Conservation (phyloP, 2,113 vertebrate genomes). For the Falco punctatus region DNA sequence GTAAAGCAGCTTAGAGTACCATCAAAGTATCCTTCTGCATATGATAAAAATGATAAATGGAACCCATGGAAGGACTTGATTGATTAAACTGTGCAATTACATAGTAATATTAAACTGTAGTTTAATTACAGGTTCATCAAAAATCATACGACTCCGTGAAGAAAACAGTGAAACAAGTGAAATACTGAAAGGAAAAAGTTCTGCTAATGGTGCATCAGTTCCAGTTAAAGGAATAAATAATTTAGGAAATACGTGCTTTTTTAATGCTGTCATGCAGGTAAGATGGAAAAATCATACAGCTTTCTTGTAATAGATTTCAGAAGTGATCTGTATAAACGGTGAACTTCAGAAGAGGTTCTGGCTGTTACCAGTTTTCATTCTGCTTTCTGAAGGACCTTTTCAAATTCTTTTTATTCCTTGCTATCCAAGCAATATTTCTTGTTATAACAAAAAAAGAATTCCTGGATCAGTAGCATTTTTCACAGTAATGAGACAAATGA, state of each 20-base stretch:
- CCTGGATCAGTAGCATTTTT: not conserved
- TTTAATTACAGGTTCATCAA: slow-evolving; percentile 81
- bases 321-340: not conserved
- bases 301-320: not conserved
- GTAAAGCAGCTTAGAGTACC: not conserved
- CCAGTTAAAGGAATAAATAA: slow-evolving; percentile 96
- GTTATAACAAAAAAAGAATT: not conserved
- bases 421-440: not conserved
- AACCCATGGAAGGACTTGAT: not conserved
- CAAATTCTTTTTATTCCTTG: not conserved
- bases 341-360: not conserved
- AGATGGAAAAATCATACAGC: not conserved
- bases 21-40: not conserved
- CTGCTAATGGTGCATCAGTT: slow-evolving; percentile 75
- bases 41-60: not conserved
- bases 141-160: slow-evolving; percentile 86
- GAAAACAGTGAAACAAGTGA: slow-evolving; percentile 83
- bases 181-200: slow-evolving; percentile 78
- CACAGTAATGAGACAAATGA: not conserved
- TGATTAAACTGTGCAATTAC: not conserved
- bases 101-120: not conserved
- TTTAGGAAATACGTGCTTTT: slow-evolving; percentile 98
- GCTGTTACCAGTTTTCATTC: not conserved
- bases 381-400: not conserved
- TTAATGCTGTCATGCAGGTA: slow-evolving; percentile 98